Conservation (phyloP, 2,113 vertebrate species). For the Eulacestoma nigropectus region DNA sequence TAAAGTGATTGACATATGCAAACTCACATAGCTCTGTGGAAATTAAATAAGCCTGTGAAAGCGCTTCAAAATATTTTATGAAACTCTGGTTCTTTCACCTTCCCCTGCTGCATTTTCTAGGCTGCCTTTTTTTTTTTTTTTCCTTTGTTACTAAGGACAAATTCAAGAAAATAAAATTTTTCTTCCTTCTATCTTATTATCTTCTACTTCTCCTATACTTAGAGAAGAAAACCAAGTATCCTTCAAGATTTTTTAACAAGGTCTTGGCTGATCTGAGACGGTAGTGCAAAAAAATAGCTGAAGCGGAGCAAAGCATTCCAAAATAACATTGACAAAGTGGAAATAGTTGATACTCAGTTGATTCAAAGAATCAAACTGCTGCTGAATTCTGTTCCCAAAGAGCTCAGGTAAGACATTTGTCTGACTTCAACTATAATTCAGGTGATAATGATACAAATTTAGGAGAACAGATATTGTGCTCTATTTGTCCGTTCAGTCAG, state of each 20-base stretch:
- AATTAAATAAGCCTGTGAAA: background rate
- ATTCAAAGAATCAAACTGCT: background rate
- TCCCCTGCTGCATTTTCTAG: background rate
- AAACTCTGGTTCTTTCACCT: background rate
- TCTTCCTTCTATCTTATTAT: background rate
- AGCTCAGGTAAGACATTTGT: background rate
- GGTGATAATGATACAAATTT: background rate
- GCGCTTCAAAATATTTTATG: background rate
- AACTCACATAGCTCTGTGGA: background rate
- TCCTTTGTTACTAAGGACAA: background rate
- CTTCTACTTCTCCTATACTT: background rate
- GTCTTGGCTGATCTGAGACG: background rate
- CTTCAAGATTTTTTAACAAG: background rate
- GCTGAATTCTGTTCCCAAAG: background rate
- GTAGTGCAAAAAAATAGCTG: background rate
- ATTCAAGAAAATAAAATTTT: background rate
- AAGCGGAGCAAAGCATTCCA: background rate
- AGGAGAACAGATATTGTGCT: background rate
- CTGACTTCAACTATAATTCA: background rate
- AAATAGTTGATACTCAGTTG: background rate
- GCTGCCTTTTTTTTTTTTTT: background rate
- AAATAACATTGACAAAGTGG: background rate
- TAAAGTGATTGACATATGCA: conserved; percentile 21
- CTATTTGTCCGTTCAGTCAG: background rate
- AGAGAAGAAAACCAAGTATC: background rate